Evolutionary conservation across 2,888 invertebrate species (phyloP).

Genomic region (Eristalis arbustorum): DNA sequence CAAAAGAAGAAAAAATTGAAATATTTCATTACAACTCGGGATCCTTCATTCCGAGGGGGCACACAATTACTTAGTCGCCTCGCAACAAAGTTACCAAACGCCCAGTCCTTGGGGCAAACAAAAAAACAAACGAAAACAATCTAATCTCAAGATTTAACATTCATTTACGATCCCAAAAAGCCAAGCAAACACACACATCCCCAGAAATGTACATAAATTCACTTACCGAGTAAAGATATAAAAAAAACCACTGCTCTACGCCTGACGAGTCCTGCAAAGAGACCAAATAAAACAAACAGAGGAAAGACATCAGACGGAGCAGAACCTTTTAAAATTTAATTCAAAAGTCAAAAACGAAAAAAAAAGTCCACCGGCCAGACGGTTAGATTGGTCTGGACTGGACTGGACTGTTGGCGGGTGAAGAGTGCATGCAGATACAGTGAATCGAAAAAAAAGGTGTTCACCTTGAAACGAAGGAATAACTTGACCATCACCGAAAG

Average conservation of each 20-base stretch:
- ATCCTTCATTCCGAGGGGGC: background rate
- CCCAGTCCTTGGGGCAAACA: background rate
- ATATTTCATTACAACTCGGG: background rate
- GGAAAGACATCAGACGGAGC: no score
- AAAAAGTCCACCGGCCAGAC: constrained; percentile 1
- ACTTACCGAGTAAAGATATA: constrained; percentile 52
- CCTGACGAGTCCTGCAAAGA: constrained; percentile 53
- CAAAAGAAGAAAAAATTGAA: background rate
- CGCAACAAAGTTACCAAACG: background rate
- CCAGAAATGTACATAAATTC: background rate
- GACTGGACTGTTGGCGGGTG: background rate
- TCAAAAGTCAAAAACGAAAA: constrained; percentile 1
- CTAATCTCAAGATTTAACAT: background rate
- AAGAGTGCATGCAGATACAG: background rate
- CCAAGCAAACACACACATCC: background rate
- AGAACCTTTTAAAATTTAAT: constrained; percentile 15
- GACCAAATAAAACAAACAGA: background rate
- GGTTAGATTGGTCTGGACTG: background rate
- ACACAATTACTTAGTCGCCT: background rate
- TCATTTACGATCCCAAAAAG: background rate
- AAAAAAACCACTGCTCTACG: constrained; percentile 23
- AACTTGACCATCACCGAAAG: constrained; percentile 41
- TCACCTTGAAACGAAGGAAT: constrained; percentile 61
- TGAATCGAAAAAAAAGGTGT: constrained; percentile 46
- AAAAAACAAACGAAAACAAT: background rate